phyloP scores from a whole-genome alignment of 2,113 vertebrate genomes.

The Tyrannus savana region DNA sequence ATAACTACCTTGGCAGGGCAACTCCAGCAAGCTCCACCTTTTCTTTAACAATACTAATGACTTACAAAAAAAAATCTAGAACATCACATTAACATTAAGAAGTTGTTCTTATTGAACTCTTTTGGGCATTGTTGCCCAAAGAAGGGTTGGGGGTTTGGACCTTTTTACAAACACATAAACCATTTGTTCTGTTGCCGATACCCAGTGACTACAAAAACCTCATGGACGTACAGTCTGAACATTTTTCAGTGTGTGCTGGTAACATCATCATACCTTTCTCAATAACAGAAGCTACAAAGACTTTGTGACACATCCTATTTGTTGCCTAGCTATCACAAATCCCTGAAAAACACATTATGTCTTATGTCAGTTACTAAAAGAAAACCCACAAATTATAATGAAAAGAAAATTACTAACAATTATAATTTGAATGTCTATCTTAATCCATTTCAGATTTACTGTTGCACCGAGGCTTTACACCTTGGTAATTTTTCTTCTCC shows the following conservation, averaged over 20 bases:
- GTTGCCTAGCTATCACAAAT: slow-evolving; percentile 21
- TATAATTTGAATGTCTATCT: slow-evolving; percentile 69
- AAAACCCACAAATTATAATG: slow-evolving; percentile 66
- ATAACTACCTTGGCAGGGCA: background rate
- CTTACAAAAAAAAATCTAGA: background rate
- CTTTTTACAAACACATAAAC: background rate
- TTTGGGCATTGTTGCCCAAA: background rate
- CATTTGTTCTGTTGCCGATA: background rate
- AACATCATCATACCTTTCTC: slow-evolving; percentile 12
- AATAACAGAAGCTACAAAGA: slow-evolving; percentile 32
- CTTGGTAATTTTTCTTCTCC: slow-evolving; percentile 29
- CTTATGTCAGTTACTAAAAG: slow-evolving; percentile 68
- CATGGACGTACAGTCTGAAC: background rate
- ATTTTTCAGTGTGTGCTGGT: background rate
- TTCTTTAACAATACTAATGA: background rate
- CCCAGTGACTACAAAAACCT: background rate
- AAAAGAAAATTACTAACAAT: slow-evolving; percentile 77
- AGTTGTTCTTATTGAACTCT: background rate
- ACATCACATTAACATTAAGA: background rate
- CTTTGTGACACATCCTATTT: slow-evolving; percentile 58
- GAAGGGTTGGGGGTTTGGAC: background rate
- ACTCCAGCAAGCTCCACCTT: background rate
- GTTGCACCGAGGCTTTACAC: slow-evolving; percentile 36
- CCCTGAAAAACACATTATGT: slow-evolving; percentile 60
- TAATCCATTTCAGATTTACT: slow-evolving; percentile 69